Evolutionary conservation across 2,888 invertebrate species (phyloP).

Genomic region (Ernsta delagoae): DNA sequence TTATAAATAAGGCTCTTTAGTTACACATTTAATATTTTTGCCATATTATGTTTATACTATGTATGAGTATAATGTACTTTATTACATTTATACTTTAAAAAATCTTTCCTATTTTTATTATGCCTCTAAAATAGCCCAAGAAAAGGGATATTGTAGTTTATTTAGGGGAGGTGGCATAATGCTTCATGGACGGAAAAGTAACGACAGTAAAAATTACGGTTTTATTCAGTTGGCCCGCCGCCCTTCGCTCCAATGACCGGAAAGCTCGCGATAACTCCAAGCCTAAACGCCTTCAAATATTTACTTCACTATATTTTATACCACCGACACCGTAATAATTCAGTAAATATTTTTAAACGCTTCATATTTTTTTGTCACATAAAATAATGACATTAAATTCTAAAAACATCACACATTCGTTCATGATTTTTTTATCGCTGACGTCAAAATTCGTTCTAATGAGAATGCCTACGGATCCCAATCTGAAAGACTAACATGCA

Average conservation of each 20-base stretch:
- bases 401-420: slow-evolving; percentile 6
- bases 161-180: slow-evolving; percentile 9
- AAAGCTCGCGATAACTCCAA: slow-evolving; percentile 69
- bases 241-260: slow-evolving; percentile 68
- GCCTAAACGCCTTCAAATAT: slow-evolving; percentile 57
- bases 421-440: slow-evolving; percentile 3
- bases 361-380: not conserved
- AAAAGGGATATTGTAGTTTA: slow-evolving; percentile 9
- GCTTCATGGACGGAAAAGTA: slow-evolving; percentile 44
- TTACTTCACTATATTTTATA: slow-evolving; percentile 53
- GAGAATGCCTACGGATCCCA: slow-evolving; percentile 31
- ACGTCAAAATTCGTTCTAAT: slow-evolving; percentile 27
- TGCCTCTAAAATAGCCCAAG: not conserved
- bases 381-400: slow-evolving; percentile 6
- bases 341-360: slow-evolving; percentile 9
- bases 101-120: no score
- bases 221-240: slow-evolving; percentile 57
- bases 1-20: no score
- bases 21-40: no score
- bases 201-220: slow-evolving; percentile 56
- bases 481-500: slow-evolving; percentile 44
- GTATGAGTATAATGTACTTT: no score
- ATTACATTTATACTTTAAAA: no score
- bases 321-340: slow-evolving; percentile 11
- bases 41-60: no score